Base-by-base conservation (phyloP, 2,113 vertebrate genomes). In the Lophura nycthemera region DNA sequence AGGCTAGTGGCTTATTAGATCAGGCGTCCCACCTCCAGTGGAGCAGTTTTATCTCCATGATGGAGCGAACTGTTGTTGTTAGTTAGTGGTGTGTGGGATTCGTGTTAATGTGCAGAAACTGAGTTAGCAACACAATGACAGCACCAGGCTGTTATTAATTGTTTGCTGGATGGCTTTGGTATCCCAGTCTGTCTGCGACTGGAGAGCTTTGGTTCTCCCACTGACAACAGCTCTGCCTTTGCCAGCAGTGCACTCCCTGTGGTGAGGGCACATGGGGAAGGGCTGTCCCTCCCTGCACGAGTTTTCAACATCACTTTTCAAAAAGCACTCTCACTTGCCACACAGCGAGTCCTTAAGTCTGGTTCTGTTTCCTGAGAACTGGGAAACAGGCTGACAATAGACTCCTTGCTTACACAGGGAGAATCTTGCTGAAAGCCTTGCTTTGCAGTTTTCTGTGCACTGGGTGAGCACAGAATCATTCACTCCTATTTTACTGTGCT, bases 141-240 rank as follows among this genome's bases (percentile, higher is more conserved):
- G 40, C 6, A 30, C 61, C 88, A 77, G 29, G 57, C 32, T 75
- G 43, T 18, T 92, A 88, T 66, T 73, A 83, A 83, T 83, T 65
- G 50, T 36, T 57, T 72, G 11, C 11, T 61, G 61, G 25, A 61
- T 2, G 6, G 15, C 63, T 75, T 84, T 71, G 25, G 38, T 65
- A 29, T 14, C 56, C 27, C 40, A 25, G 8, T 47, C 72, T 84
- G 67, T 27, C 79, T 81, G 34, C 30, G 25, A 34, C 34, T 64
- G 52, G 9, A 50, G 75, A 61, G 43, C 29, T 83, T 64, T 25
- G 63, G 24, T 38, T 50, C 3, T 76, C 8, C 12, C 63, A 29
- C 5, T 25, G 40, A 27, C 3, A 56, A 60, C 10, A 7, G 43
- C 50, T 36, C 50, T 40, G 29, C 1, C 5, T 60, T 74, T 3